These are phyloP conservation scores for Clangula hyemalis DNA, from an alignment of 2,797 vertebrate species.

Conservation along the genomic window DNA sequence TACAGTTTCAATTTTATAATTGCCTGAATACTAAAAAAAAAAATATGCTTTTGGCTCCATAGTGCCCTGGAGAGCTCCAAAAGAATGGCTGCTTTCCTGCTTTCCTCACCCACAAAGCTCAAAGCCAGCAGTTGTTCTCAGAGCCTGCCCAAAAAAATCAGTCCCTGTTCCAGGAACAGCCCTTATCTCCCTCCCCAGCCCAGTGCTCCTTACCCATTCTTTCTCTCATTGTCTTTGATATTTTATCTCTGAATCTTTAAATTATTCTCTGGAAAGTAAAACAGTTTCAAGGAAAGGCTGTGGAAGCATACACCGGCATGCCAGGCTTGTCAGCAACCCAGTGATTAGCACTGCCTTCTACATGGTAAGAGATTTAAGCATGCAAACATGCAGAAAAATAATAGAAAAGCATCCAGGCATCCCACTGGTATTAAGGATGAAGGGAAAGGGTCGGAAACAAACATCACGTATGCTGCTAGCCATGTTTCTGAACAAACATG, in stretches of 20 bases:
- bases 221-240: neutral
- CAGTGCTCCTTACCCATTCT: neutral
- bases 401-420: neutral
- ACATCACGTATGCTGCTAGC: accelerated
- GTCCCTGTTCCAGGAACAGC: neutral
- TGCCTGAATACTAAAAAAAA: neutral
- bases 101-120: neutral
- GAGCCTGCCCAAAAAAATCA: neutral
- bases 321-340: neutral
- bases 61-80: neutral
- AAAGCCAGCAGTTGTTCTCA: neutral
- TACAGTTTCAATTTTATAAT: neutral
- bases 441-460: neutral
- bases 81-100: neutral
- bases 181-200: accelerated
- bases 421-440: neutral
- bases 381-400: neutral
- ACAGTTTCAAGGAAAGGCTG: neutral
- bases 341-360: neutral
- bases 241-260: neutral
- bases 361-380: neutral
- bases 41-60: neutral
- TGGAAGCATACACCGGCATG: neutral
- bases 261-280: neutral
- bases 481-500: slow-evolving; percentile 2